Evolutionary conservation across 1,140 invertebrate species (phyloP).

Genomic region (Lycorma delicatula): DNA sequence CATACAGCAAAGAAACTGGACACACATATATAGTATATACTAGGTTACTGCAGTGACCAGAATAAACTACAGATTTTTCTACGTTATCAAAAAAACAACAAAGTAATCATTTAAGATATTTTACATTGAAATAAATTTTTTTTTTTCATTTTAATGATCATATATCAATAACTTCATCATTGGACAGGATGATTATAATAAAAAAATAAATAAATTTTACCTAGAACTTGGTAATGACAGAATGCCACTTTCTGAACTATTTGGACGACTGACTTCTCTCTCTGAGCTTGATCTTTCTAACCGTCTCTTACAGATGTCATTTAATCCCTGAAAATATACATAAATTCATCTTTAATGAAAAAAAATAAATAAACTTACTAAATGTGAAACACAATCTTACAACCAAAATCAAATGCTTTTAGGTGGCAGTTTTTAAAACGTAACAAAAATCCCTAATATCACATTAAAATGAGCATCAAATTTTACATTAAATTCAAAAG

Average conservation of each 20-base stretch:
- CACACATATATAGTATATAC: too few relatives aligned
- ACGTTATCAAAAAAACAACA: neutral
- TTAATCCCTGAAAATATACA: conserved; percentile 19
- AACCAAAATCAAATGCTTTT: too few relatives aligned
- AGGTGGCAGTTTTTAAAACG: too few relatives aligned
- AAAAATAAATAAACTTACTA: too few relatives aligned
- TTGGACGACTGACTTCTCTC: conserved; percentile 18
- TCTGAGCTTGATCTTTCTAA: conserved; percentile 22
- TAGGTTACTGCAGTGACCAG: too few relatives aligned
- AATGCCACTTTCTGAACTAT: conserved; percentile 12
- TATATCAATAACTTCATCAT: neutral
- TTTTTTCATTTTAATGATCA: too few relatives aligned
- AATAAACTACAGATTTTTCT: too few relatives aligned
- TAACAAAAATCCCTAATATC: neutral
- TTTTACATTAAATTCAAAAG: neutral
- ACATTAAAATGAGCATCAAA: neutral
- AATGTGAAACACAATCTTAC: too few relatives aligned
- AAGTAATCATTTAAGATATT: neutral
- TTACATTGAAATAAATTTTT: neutral
- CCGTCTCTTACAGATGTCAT: conserved; percentile 21
- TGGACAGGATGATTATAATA: neutral
- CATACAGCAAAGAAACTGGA: too few relatives aligned
- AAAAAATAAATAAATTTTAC: neutral
- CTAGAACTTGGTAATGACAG: conserved; percentile 14
- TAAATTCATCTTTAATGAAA: too few relatives aligned